Evolutionary conservation across 1,140 invertebrate genomes (phyloP), one percentile per base, ranked within the genome.

Genomic region (Drosophila triauraria): DNA sequence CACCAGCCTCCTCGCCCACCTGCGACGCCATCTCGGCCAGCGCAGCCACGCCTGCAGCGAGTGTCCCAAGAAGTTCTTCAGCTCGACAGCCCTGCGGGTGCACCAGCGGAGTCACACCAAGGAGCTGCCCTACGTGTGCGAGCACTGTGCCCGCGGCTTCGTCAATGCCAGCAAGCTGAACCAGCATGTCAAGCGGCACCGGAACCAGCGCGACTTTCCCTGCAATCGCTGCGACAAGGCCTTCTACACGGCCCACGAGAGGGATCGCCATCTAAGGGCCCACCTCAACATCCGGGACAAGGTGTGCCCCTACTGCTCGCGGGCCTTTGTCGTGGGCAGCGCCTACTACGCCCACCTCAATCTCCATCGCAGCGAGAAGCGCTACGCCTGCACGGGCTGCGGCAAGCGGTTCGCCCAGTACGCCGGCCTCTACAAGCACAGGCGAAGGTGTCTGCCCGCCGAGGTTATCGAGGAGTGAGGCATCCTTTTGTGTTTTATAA

Each of bases 151-250:
- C 13, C 71, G 76, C 0, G 77, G 85, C 13, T 92, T 92, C 23
- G 87, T 93, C 2, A 93, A 94, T 67, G 93, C 93, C 75, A 94
- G 94, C 76, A 94, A 93, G 47, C 91, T 94, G 25, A 94, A 94
- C 58, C 85, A 94, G 44, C 94, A 94, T 54, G 93, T 94, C 76
- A 93, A 94, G 4, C 93, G 94, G 20, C 96, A 97, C 75, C 95
- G 95, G 0, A 96, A 96, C 0, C 95, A 96, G 71, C 96, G 96
- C 56, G 96, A 96, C 12, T 95, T 95, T 74, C 94, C 95, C 0
- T 97, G 96, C 81, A 94, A 95, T 32, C 92, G 94, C 2, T 96
- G 96, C 78, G 94, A 94, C 2, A 95, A 96, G 91, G 94, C 94
- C 2, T 96, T 96, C 78, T 92, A 92, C 30, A 93, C 91, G 6